Evolutionary conservation across 1,140 invertebrate species (phyloP).

Genomic region (Teleopsis dalmanni): DNA sequence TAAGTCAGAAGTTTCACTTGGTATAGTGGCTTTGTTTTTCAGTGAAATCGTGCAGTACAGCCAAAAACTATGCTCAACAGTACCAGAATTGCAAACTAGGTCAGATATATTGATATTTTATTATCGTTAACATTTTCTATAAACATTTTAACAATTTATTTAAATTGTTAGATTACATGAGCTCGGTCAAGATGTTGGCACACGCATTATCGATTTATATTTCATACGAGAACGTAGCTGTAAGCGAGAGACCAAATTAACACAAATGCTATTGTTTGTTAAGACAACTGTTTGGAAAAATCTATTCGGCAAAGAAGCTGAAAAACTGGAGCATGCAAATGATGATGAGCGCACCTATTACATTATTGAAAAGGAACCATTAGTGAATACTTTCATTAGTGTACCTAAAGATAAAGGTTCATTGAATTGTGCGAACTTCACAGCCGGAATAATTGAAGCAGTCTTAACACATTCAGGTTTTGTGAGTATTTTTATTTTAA

Average conservation of each 20-base stretch:
- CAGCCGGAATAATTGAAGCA: conserved; percentile 95
- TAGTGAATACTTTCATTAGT: conserved; percentile 94
- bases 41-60: conserved; percentile 98
- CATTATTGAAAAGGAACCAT: conserved; percentile 95
- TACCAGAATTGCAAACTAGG: conserved; percentile 78
- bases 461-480: conserved; percentile 88
- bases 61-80: conserved; percentile 90
- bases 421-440: conserved; percentile 96
- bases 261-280: conserved; percentile 93
- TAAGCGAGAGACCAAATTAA: conserved; percentile 90
- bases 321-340: conserved; percentile 96
- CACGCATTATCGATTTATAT: conserved; percentile 86
- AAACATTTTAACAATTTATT: not conserved
- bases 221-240: conserved; percentile 87
- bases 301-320: conserved; percentile 95
- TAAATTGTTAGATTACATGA: conserved; percentile 69
- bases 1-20: conserved; percentile 85
- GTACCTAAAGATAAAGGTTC: conserved; percentile 96
- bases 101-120: conserved; percentile 5
- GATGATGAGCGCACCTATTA: conserved; percentile 97
- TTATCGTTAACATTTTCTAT: not conserved
- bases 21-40: conserved; percentile 91
- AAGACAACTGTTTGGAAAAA: conserved; percentile 97
- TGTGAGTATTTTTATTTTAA: conserved; percentile 66
- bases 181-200: conserved; percentile 90